Conservation (phyloP, 1,140 invertebrate genomes). For the Anastrepha ludens region DNA sequence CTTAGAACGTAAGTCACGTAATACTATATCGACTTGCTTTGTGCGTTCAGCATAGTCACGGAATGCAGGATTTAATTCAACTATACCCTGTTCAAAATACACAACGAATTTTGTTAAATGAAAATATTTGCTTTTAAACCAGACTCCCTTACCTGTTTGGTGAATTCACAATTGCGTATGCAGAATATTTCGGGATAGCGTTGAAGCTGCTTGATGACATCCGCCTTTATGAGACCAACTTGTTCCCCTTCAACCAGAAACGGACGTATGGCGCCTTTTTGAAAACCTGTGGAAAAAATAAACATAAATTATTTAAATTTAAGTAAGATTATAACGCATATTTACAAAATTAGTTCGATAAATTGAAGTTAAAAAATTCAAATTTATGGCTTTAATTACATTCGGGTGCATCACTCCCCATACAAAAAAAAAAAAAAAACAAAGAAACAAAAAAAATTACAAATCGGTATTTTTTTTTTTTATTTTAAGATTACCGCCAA, state of each 20-base stretch:
- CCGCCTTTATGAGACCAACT: conserved; percentile 88
- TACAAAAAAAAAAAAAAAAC: no score
- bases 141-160: conserved; percentile 65
- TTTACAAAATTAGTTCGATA: no score
- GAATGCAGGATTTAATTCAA: conserved; percentile 89
- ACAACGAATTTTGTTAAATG: background rate
- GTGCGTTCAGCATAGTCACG: conserved; percentile 88
- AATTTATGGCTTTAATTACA: no score
- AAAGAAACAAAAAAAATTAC: no score
- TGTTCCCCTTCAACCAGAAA: conserved; percentile 91
- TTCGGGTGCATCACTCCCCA: no score
- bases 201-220: conserved; percentile 86
- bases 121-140: background rate
- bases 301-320: background rate
- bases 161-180: conserved; percentile 71
- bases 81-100: conserved; percentile 70
- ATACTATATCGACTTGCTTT: conserved; percentile 84
- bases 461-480: no score
- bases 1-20: conserved; percentile 82
- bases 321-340: background rate
- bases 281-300: conserved; percentile 77
- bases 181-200: conserved; percentile 86
- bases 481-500: no score
- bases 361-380: no score
- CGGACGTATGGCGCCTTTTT: conserved; percentile 85